phyloP scores from a whole-genome alignment of 2,888 invertebrate species.

The Lamproptera curius region DNA sequence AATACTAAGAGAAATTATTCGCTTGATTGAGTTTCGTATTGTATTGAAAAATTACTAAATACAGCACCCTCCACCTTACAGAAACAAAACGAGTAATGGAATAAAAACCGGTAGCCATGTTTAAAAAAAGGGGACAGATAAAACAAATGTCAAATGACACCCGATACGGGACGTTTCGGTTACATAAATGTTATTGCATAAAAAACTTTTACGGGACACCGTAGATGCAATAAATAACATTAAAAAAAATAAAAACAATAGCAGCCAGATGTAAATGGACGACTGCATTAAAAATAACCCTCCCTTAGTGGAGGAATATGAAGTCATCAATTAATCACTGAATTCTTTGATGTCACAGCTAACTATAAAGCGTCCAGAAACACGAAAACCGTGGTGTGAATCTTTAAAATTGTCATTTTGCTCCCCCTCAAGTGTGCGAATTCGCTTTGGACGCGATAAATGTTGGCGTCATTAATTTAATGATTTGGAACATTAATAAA shows the following conservation, averaged over 20 bases:
- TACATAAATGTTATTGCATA: too few species aligned
- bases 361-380: conserved; percentile 26
- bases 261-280: too few species aligned
- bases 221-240: too few species aligned
- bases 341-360: conserved; percentile 48
- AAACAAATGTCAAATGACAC: background rate
- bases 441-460: conserved; percentile 12
- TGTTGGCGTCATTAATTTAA: conserved; percentile 5
- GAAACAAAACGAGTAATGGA: conserved; percentile 1
- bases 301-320: conserved; percentile 40
- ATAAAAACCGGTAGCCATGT: conserved; percentile 1
- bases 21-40: conserved; percentile 44
- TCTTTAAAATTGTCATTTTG: conserved; percentile 19
- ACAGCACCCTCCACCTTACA: background rate
- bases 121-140: conserved; percentile 6
- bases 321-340: conserved; percentile 43
- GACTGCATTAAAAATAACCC: too few species aligned
- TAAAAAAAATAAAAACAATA: too few species aligned
- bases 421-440: conserved; percentile 19
- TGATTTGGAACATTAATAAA: conserved; percentile 7
- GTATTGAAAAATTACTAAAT: conserved; percentile 23
- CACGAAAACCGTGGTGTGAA: conserved; percentile 23
- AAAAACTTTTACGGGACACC: too few species aligned
- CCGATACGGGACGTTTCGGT: background rate
- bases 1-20: conserved; percentile 60